A percentile compares a stretch with the other conserved stretches of the same genome.
These are phyloP conservation scores for Myopa tessellatipennis DNA, from an alignment of 2,888 invertebrate genomes.

Conservation along the genomic window DNA sequence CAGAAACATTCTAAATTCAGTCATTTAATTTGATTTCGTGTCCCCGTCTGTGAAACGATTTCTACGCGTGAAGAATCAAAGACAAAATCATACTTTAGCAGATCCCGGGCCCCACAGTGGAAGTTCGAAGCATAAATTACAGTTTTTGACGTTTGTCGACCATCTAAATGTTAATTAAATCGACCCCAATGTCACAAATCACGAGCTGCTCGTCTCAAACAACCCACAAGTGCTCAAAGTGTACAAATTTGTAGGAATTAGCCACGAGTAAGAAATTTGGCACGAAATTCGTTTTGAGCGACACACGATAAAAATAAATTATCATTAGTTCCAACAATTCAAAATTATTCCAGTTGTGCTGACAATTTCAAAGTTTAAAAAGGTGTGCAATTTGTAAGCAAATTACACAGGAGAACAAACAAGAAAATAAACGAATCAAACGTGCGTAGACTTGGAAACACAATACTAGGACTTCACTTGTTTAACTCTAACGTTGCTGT, in stretches of 20 bases:
- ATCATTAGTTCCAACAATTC: background rate
- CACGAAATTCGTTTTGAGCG: background rate
- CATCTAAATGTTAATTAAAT: conserved; percentile 29
- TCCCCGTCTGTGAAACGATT: background rate
- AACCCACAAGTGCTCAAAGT: background rate
- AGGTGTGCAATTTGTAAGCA: conserved; percentile 17
- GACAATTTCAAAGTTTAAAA: background rate
- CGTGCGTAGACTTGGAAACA: background rate
- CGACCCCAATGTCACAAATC: conserved; percentile 4
- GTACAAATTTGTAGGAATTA: background rate
- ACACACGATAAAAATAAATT: conserved; percentile 35
- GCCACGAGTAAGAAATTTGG: background rate
- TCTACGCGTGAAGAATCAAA: background rate
- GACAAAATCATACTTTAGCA: background rate
- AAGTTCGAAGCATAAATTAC: conserved; percentile 26
- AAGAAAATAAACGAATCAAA: background rate
- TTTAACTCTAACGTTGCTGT: too few species aligned
- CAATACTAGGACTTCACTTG: too few species aligned
- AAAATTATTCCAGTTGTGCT: background rate
- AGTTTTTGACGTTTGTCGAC: conserved; percentile 2
- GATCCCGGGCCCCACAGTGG: background rate
- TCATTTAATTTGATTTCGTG: too few species aligned
- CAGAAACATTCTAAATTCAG: background rate
- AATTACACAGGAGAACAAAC: background rate
- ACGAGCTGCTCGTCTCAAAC: background rate